Base-by-base conservation (phyloP, 2,888 invertebrate genomes). In the Tiphia femorata region DNA sequence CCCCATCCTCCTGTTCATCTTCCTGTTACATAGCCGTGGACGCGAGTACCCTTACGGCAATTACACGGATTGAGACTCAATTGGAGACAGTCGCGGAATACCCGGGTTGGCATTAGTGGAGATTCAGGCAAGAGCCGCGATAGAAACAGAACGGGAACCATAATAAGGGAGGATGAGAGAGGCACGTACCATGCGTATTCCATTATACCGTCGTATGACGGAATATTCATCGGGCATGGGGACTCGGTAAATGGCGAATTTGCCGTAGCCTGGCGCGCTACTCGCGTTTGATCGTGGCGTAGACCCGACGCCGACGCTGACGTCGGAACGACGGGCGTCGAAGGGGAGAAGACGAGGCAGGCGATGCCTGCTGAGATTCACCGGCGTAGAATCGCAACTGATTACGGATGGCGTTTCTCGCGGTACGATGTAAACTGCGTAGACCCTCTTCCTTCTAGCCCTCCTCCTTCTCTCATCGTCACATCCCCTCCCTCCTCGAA, bases 221-320 rank as follows among this genome's bases (percentile, higher is more conserved):
- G 68, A 70, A 69, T 69, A 69, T 69, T 69, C 69, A 69, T 64
- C 58, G 64, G 50, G 47, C 16, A n/a, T n/a, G 53, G 57, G 58
- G 64, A 64, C 57, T 55, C 52, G 63, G 63, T 69, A 69, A 69
- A 64, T 55, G 55, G 49, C 57, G 57, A 69, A 70, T 69, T 70
- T 59, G 66, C 64, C 56, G 62, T 62, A n/a, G 51, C 53, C 50
- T n/a, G n/a, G 40, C 40, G 41, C 53, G 17, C 16, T 16, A 51
- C 50, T 56, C 46, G 41, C 42, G 46, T 49, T 43, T 52, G 66
- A 69, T 70, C 57, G 53, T 35, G 38, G n/a, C n/a, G n/a, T n/a
- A n/a, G n/a, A n/a, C n/a, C n/a, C n/a, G n/a, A n/a, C n/a, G n/a
- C n/a, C n/a, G n/a, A n/a, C n/a, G n/a, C n/a, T n/a, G n/a, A n/a